Conservation (phyloP, 2,888 invertebrate genomes). For the Salpingus planirostris region DNA sequence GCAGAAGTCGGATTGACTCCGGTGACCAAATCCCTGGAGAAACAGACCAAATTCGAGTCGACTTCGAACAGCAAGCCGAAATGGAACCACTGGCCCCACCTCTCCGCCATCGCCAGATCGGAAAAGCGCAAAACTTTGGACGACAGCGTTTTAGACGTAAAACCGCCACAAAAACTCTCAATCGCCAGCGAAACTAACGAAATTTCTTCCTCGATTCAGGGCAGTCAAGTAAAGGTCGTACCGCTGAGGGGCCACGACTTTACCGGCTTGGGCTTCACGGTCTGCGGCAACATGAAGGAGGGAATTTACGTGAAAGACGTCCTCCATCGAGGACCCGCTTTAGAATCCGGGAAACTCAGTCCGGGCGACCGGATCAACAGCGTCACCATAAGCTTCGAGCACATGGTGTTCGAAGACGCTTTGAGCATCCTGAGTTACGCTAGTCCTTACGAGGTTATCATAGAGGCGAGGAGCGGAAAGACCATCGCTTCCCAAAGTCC, state of each 20-base stretch:
- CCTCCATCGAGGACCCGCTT: conserved; percentile 78
- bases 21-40: conserved; percentile 29
- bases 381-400: conserved; percentile 78
- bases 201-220: not conserved
- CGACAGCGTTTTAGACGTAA: conserved; percentile 49
- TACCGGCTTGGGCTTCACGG: conserved; percentile 79
- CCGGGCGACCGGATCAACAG: conserved; percentile 81
- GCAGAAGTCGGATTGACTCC: too few species aligned
- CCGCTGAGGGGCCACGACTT: conserved; percentile 78
- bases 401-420: conserved; percentile 86
- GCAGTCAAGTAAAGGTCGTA: too few species aligned
- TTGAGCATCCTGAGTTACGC: conserved; percentile 83
- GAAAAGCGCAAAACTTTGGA: conserved; percentile 49
- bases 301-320: conserved; percentile 85
- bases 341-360: conserved; percentile 70
- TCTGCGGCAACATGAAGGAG: conserved; percentile 83
- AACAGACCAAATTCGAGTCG: conserved; percentile 23
- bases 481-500: conserved; percentile 17
- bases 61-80: conserved; percentile 37
- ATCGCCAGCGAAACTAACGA: too few species aligned
- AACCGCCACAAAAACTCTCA: conserved; percentile 10
- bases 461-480: conserved; percentile 59
- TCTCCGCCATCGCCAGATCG: conserved; percentile 37
- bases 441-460: conserved; percentile 78
- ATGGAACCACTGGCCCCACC: conserved; percentile 43